Conservation (phyloP, 2,888 invertebrate genomes). For the Drosophila trichaetosa region DNA sequence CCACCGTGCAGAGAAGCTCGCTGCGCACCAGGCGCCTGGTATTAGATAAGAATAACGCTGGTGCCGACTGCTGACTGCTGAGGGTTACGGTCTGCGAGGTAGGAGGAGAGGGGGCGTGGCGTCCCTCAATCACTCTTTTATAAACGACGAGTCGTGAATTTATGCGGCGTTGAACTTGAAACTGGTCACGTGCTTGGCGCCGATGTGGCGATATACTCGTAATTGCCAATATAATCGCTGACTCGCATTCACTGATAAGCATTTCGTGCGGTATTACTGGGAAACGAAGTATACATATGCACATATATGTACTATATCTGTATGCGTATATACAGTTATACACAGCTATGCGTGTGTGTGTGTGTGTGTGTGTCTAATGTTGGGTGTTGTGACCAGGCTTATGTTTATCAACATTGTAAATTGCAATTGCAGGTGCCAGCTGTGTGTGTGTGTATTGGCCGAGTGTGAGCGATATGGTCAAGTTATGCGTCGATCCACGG, state of each 20-base stretch:
- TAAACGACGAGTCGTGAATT: conserved; percentile 44
- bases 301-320: neutral
- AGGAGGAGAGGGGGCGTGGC: neutral
- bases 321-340: neutral
- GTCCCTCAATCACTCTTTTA: conserved; percentile 20
- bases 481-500: conserved; percentile 43
- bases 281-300: neutral
- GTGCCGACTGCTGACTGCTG: neutral
- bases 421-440: conserved; percentile 48
- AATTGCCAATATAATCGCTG: conserved; percentile 77
- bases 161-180: conserved; percentile 70
- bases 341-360: conserved; percentile 5
- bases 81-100: neutral
- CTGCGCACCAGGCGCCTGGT: conserved; percentile 6
- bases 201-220: conserved; percentile 72
- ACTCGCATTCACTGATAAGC: conserved; percentile 66
- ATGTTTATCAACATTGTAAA: conserved; percentile 54
- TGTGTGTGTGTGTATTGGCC: neutral
- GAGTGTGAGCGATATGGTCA: conserved; percentile 39
- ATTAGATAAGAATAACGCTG: conserved; percentile 47
- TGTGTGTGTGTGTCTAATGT: conserved; percentile 19
- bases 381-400: conserved; percentile 13
- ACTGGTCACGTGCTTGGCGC: conserved; percentile 76
- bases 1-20: conserved; percentile 9
- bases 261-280: conserved; percentile 46